Percentiles rank a stretch among this genome's conserved stretches.
phyloP scores from a whole-genome alignment of 2,888 invertebrate genomes.

The Megaustenia siamemsis region DNA sequence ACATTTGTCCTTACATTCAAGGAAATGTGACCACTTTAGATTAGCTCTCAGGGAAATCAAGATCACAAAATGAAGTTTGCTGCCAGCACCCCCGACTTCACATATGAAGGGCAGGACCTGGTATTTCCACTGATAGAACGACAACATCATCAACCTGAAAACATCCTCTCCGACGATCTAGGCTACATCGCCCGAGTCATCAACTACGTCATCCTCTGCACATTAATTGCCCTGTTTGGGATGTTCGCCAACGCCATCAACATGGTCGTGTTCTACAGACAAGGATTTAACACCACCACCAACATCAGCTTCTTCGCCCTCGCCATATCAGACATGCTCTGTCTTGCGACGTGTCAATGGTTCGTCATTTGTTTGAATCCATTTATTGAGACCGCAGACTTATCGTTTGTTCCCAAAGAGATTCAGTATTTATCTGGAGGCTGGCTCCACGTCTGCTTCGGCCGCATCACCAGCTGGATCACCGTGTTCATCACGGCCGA shows the following conservation, averaged over 20 bases:
- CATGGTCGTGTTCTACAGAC: constrained; percentile 9
- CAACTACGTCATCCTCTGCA: neutral
- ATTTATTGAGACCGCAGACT: neutral
- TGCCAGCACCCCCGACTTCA: too few relatives aligned
- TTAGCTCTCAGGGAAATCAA: too few relatives aligned
- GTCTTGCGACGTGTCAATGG: neutral
- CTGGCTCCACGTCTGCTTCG: constrained; percentile 2
- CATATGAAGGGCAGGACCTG: too few relatives aligned
- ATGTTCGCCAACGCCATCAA: constrained; percentile 22
- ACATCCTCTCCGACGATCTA: neutral
- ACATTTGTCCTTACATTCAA: too few relatives aligned
- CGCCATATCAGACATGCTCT: neutral
- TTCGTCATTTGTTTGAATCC: constrained; percentile 1
- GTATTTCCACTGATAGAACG: too few relatives aligned
- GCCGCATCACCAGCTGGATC: constrained; percentile 31
- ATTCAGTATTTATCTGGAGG: constrained; percentile 14
- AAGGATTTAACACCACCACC: constrained; percentile 3
- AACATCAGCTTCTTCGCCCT: constrained; percentile 26
- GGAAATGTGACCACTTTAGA: too few relatives aligned
- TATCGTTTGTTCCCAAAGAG: constrained; percentile 6
- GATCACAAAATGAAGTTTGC: too few relatives aligned
- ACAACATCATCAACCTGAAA: neutral
- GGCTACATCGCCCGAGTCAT: neutral
- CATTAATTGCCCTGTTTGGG: neutral
- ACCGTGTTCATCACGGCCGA: constrained; percentile 12